A percentile compares a stretch with the other conserved stretches of the same genome.
Evolutionary conservation across 2,888 invertebrate species (phyloP).

Genomic region (Hylaea fasciaria): DNA sequence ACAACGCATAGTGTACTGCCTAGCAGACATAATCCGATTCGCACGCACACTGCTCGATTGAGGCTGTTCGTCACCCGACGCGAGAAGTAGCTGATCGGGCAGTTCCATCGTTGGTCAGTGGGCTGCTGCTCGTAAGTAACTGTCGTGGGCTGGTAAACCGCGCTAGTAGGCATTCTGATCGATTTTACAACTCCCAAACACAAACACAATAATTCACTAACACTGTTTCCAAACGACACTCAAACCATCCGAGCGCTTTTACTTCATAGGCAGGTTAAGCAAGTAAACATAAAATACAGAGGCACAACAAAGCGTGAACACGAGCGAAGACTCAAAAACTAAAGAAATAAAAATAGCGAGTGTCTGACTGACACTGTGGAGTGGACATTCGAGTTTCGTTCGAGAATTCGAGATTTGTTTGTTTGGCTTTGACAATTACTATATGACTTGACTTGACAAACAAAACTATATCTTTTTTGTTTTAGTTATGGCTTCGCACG

Average conservation of each 20-base stretch:
- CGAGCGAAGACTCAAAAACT: conserved; percentile 32
- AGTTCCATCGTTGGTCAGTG: conserved; percentile 83
- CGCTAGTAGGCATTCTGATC: conserved; percentile 87
- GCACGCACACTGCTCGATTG: conserved; percentile 74
- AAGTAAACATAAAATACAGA: conserved; percentile 46
- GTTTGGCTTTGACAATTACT: neutral
- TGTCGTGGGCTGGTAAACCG: conserved; percentile 92
- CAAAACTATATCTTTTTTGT: too few relatives aligned
- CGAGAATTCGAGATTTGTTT: too few relatives aligned
- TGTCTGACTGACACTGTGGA: neutral
- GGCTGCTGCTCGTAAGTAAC: conserved; percentile 89
- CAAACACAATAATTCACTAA: conserved; percentile 35
- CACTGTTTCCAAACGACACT: conserved; percentile 26
- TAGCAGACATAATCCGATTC: conserved; percentile 72
- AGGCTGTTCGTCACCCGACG: conserved; percentile 79
- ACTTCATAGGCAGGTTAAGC: conserved; percentile 39
- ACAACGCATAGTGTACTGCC: conserved; percentile 76
- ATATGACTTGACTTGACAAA: too few relatives aligned
- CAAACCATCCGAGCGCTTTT: conserved; percentile 38
- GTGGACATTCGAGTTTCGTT: neutral
- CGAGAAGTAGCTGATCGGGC: conserved; percentile 84
- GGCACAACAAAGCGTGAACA: conserved; percentile 35
- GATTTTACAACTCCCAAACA: conserved; percentile 46
- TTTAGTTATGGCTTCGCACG: too few relatives aligned
- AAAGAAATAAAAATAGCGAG: conserved; percentile 30